Conservation (phyloP, 2,888 invertebrate genomes). For the Sarcophaga variegata region DNA sequence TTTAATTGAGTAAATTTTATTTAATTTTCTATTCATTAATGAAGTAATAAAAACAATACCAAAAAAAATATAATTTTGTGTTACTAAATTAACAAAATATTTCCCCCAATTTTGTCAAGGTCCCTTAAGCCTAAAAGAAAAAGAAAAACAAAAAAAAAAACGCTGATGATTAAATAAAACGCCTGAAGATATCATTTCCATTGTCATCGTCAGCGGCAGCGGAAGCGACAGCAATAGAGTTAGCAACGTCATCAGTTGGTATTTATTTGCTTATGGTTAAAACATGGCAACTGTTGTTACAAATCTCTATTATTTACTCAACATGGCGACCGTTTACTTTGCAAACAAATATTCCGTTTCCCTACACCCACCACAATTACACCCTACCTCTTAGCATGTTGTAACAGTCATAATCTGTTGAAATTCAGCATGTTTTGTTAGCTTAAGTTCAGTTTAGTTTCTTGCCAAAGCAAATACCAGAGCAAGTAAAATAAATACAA, state of each 20-base stretch:
- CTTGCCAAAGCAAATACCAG: slow-evolving; percentile 51
- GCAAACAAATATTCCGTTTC: slow-evolving; percentile 43
- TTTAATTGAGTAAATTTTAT: too few relatives aligned
- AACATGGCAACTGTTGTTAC: slow-evolving; percentile 51
- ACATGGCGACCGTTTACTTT: slow-evolving; percentile 53
- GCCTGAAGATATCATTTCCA: slow-evolving; percentile 30
- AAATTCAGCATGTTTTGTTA: slow-evolving; percentile 4
- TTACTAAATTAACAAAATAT: too few relatives aligned
- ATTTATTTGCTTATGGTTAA: slow-evolving; percentile 44
- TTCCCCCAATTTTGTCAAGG: too few relatives aligned
- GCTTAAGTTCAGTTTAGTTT: slow-evolving; percentile 37
- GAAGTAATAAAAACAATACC: too few relatives aligned
- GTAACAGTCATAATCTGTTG: too few relatives aligned
- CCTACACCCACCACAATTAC: too few relatives aligned
- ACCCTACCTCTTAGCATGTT: too few relatives aligned
- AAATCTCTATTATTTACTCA: slow-evolving; percentile 45
- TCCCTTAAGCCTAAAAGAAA: too few relatives aligned
- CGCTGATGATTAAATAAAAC: slow-evolving; percentile 31
- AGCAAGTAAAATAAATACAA: slow-evolving; percentile 6
- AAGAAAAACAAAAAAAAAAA: too few relatives aligned
- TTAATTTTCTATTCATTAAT: too few relatives aligned
- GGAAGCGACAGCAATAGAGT: neutral
- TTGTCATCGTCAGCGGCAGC: too few relatives aligned
- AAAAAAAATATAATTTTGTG: too few relatives aligned
- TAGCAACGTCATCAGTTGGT: slow-evolving; percentile 24